Base-by-base conservation (phyloP, 1,140 invertebrate species). In the Diabrotica virgifera region DNA sequence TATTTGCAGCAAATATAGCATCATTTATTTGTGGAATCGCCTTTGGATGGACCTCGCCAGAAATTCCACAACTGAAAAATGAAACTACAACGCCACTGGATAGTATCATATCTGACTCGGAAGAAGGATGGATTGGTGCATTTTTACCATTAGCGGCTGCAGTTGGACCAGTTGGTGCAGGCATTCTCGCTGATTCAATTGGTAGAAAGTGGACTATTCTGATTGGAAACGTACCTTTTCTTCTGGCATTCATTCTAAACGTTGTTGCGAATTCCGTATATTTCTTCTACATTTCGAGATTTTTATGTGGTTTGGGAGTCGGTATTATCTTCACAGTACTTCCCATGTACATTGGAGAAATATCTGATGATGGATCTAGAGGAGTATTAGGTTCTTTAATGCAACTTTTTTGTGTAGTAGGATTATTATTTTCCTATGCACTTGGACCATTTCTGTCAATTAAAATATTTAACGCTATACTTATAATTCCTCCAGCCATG, bases 61-160 rank as follows among this genome's bases (percentile, higher is more conserved):
- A 87, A 5, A 80, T 85, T 5, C 78, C 83, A 0, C 86, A 86
- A 70, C 75, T 91, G 9, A 14, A 66, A 46, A 64, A 59, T 7
- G 53, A 52, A 53, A 66, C 70, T 50, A 40, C 66, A 6, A 50
- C 70, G 0, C 51, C 70, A 8, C 8, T 76, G 9, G 80, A 79
- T 0, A 67, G 65, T 5, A 59, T 62, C 8, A 73, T 85, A 5
- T 82, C 79, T 0, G n/a, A 65, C 0, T 80, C 85, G 3, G 80
- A 91, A 72, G 78, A 80, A 52, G 89, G 91, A 0, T 95, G 91
- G 92, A 89, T 95, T 63, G 90, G 88, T 0, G 91, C 90, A 0
- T 76, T 95, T 7, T 80, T 94, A 54, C 85, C 90, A 0, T 73
- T 95, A 12, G 93, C 92, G n/a, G 90, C 91, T 13, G 81, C 92